These are phyloP conservation scores for Phragmatobia fuliginosa DNA, from an alignment of 2,888 invertebrate genomes.

Conservation along the genomic window DNA sequence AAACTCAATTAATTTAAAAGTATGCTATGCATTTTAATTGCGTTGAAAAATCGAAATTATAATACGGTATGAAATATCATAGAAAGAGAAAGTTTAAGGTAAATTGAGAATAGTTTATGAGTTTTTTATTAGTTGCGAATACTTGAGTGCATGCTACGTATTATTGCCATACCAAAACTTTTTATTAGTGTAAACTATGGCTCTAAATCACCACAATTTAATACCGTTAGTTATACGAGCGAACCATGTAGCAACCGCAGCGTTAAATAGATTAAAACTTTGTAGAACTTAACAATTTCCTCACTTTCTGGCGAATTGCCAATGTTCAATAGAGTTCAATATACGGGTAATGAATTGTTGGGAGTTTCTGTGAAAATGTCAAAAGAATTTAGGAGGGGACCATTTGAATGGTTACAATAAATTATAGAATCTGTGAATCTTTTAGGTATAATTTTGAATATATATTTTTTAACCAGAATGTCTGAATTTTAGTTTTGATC, in stretches of 20 bases:
- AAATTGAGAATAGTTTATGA: not conserved
- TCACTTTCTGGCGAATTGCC: slow-evolving; percentile 33
- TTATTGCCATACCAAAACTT: not conserved
- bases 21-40: not conserved
- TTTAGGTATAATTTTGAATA: not conserved
- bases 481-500: not conserved
- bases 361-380: slow-evolving; percentile 14
- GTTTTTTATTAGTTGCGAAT: not conserved
- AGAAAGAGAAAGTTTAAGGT: not conserved
- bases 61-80: not conserved
- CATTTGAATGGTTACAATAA: not conserved
- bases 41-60: too few species aligned
- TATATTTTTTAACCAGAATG: too few species aligned
- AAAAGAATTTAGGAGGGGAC: not conserved
- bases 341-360: slow-evolving; percentile 27
- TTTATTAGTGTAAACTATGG: not conserved
- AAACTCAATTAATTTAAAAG: not conserved
- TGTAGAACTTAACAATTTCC: slow-evolving; percentile 34
- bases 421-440: not conserved
- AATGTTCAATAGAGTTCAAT: slow-evolving; percentile 30
- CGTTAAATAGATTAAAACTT: slow-evolving; percentile 42
- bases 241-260: slow-evolving; percentile 11
- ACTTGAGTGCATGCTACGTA: not conserved
- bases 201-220: slow-evolving; percentile 2
- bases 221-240: slow-evolving; percentile 10